Percentiles rank a stretch among this genome's conserved stretches.
Evolutionary conservation across 2,113 vertebrate species (phyloP).

Genomic region (Macquaria australasica): DNA sequence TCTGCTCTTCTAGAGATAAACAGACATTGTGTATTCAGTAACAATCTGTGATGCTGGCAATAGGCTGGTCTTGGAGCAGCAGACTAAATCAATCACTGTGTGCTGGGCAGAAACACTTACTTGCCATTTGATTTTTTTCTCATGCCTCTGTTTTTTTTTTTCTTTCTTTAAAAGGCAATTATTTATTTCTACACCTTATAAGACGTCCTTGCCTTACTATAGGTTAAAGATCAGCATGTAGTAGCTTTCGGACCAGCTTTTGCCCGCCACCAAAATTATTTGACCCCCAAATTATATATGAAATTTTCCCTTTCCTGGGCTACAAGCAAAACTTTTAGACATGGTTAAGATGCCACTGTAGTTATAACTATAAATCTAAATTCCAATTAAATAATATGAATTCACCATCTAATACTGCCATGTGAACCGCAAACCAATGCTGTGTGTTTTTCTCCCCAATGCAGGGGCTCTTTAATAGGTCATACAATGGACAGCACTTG

Average conservation of each 20-base stretch:
- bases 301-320: not conserved
- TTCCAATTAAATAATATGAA: not conserved
- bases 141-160: not conserved
- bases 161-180: not conserved
- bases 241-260: not conserved
- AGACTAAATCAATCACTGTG: conserved; percentile 4
- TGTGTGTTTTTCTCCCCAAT: not conserved
- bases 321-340: not conserved
- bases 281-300: not conserved
- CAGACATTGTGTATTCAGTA: conserved; percentile 2
- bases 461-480: not conserved
- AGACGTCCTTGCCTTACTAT: not conserved
- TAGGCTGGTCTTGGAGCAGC: not conserved
- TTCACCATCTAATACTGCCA: not conserved
- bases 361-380: not conserved
- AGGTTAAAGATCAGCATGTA: not conserved
- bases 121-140: not conserved
- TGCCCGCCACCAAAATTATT: not conserved
- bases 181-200: not conserved
- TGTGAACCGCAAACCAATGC: not conserved
- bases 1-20: not conserved
- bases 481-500: not conserved
- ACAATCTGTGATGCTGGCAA: conserved; percentile 13
- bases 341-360: not conserved
- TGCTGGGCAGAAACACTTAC: not conserved